Evolutionary conservation across 2,797 vertebrate genomes (phyloP).

Genomic region (Avahi laniger): DNA sequence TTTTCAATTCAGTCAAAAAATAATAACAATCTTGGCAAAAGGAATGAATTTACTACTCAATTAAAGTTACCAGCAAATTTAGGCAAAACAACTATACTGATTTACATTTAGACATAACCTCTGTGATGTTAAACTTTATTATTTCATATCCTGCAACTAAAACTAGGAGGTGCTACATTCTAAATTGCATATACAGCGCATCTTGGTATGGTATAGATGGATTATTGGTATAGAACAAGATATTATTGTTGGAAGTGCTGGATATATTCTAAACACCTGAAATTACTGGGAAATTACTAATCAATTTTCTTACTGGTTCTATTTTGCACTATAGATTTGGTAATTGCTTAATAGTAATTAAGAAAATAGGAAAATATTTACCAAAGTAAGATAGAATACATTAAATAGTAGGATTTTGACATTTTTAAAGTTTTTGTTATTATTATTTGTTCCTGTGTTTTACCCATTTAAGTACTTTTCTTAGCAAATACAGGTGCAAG

Average conservation of each 20-base stretch:
- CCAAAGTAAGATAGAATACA: neutral
- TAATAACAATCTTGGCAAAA: neutral
- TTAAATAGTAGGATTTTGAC: neutral
- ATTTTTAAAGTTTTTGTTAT: neutral
- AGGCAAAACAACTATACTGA: neutral
- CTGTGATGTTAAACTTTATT: neutral
- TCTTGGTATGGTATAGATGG: neutral
- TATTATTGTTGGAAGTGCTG: neutral
- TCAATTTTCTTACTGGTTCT: neutral
- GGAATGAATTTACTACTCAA: constrained; percentile 36
- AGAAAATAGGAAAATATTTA: neutral
- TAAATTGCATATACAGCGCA: neutral
- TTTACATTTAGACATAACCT: neutral
- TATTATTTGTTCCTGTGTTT: neutral
- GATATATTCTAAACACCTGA: neutral
- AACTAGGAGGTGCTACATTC: neutral
- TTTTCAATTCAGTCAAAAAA: constrained; percentile 24
- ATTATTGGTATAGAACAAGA: neutral
- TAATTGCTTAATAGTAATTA: neutral
- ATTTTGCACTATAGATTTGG: neutral
- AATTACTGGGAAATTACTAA: neutral
- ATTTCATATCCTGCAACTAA: neutral
- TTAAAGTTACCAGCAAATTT: constrained; percentile 29
- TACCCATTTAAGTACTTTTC: neutral
- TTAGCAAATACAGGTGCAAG: neutral